Base-by-base conservation (phyloP, 2,797 vertebrate genomes). In the Austrolebias charrua region DNA sequence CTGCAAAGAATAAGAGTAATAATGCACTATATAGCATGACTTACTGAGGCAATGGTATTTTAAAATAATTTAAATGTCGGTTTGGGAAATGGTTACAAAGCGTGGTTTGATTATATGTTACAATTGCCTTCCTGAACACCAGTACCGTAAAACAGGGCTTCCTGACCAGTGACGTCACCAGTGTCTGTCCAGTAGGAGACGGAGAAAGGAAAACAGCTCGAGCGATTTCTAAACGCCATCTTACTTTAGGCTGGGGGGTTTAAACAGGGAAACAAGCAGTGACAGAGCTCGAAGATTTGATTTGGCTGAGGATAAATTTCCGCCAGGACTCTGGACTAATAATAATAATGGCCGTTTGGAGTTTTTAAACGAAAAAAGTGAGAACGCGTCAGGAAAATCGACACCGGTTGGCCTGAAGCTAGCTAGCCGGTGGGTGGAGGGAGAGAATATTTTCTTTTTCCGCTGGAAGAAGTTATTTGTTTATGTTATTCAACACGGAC, bases 401-500 rank as follows among this genome's bases (percentile, higher is more conserved):
- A 42, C 42, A 57, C 55, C 72, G 69, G 73, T 81, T 84, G 85
- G 83, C 84, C 33, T 47, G n/a, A 48, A 74, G 75, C 72, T 49
- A 64, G 80, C 85, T 80, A 85, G 64, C 72, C 35, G 80, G 81
- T 47, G 55, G 73, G 69, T 13, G 65, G 54, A 33, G 28, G 50
- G 51, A 19, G 49, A 1, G 19, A 20, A 10, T 11, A 63, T 71
- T 65, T 59, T 73, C 80, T 83, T 75, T 71, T 55, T 44, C n/a
- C 53, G 60, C 61, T 68, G 75, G 69, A 74, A 60, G 66, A 87
- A 91, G 78, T 90, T 88, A 88, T 92, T 90, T 92, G 90, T 92
- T 90, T 89, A 92, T 91, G 89, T 91, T 90, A 76, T 87, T 87
- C 74, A 68, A 78, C 40, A 65, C 70, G 67, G 90, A 91, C 65